Conservation (phyloP, 2,113 vertebrate species). For the Dascyllus trimaculatus region DNA sequence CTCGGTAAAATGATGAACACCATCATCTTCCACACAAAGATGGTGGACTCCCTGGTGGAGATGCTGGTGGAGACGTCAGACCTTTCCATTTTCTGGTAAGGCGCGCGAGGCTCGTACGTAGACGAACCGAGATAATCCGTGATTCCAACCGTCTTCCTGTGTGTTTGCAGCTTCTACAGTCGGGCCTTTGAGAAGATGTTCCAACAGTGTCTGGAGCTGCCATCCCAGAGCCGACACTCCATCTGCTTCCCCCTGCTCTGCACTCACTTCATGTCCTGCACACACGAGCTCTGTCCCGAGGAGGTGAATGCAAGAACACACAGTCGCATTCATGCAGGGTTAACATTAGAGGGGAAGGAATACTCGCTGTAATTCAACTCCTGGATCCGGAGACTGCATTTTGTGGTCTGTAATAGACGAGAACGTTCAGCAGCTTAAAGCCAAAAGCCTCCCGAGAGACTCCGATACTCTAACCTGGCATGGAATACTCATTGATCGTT, state of each 20-base stretch:
- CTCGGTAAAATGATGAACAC: slow-evolving; percentile 99
- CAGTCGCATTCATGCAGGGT: background rate
- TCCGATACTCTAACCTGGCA: too few relatives aligned
- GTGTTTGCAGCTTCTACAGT: slow-evolving; percentile 93
- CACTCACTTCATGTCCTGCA: slow-evolving; percentile 99
- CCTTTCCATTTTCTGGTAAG: slow-evolving; percentile 98
- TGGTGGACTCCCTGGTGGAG: slow-evolving; percentile 99
- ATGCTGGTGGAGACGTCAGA: slow-evolving; percentile 99
- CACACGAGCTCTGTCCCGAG: slow-evolving; percentile 97
- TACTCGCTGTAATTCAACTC: too few relatives aligned
- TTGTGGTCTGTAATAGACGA: too few relatives aligned
- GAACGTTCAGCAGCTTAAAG: too few relatives aligned
- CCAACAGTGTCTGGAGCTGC: slow-evolving; percentile 98
- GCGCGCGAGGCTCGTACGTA: background rate
- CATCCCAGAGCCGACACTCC: slow-evolving; percentile 97
- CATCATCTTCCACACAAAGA: slow-evolving; percentile 99
- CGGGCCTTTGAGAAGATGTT: slow-evolving; percentile 99
- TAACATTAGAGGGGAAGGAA: background rate
- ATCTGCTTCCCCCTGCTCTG: slow-evolving; percentile 98
- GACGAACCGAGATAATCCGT: background rate
- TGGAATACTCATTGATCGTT: too few relatives aligned
- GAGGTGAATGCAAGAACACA: slow-evolving; percentile 87
- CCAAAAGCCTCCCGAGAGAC: too few relatives aligned
- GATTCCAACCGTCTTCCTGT: background rate
- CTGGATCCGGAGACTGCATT: too few relatives aligned